Evolutionary conservation across 2,888 invertebrate genomes (phyloP).

Genomic region (Drosophila meridiana): DNA sequence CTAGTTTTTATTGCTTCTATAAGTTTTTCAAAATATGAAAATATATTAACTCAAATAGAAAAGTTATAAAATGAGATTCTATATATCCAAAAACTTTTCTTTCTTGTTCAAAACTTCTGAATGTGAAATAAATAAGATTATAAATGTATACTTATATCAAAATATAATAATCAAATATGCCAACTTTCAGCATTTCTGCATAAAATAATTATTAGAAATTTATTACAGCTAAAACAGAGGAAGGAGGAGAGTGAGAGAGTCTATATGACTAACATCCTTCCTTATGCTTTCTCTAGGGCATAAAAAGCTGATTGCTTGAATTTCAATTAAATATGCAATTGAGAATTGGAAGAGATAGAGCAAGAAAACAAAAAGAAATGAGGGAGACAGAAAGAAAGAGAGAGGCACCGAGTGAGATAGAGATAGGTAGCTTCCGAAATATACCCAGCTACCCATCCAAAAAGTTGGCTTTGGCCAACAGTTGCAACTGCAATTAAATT

Average conservation of each 20-base stretch:
- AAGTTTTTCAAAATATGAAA: no score
- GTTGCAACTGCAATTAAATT: conserved; percentile 78
- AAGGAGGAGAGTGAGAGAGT: background rate
- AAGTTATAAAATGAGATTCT: no score
- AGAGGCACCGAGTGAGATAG: background rate
- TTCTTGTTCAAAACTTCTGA: no score
- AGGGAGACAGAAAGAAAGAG: background rate
- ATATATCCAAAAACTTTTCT: no score
- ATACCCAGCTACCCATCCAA: background rate
- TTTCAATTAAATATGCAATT: conserved; percentile 52
- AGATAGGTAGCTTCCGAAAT: background rate
- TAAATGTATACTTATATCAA: no score
- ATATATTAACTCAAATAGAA: no score
- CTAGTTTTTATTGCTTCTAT: no score
- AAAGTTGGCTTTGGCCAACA: conserved; percentile 39
- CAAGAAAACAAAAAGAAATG: background rate
- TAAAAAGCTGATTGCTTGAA: conserved; percentile 21
- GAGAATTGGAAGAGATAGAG: conserved; percentile 9
- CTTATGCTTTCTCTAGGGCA: conserved; percentile 12
- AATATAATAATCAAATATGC: no score
- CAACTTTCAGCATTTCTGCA: no score
- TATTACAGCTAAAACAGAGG: no score
- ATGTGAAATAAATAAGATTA: no score
- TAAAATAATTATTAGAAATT: no score
- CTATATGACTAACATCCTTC: background rate